Conservation (phyloP, 1,140 invertebrate species). For the Hycleus phaleratus region DNA sequence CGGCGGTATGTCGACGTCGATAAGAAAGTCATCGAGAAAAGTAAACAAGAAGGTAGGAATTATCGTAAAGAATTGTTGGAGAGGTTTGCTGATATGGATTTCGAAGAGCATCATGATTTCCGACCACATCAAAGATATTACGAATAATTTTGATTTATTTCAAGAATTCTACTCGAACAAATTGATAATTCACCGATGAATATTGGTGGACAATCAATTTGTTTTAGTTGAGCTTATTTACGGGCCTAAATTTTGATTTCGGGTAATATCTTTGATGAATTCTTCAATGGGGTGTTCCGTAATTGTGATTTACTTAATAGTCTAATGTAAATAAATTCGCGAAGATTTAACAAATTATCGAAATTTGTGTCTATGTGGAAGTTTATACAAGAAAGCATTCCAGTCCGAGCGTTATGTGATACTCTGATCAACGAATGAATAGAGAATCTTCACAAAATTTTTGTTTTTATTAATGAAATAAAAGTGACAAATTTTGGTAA, state of each 20-base stretch:
- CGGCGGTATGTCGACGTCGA: conserved; percentile 20
- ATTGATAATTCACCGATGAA: no score
- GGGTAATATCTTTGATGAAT: conserved; percentile 26
- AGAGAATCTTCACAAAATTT: background rate
- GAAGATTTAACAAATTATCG: background rate
- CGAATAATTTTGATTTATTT: conserved; percentile 23
- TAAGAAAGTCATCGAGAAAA: conserved; percentile 20
- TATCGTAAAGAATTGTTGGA: conserved; percentile 38
- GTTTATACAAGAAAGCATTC: no score
- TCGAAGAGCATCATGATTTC: conserved; percentile 37
- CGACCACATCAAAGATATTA: conserved; percentile 36
- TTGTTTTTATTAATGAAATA: background rate
- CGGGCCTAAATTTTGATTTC: background rate
- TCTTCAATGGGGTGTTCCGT: conserved; percentile 41
- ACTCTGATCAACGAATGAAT: no score
- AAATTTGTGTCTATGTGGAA: no score
- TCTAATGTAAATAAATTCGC: conserved; percentile 4
- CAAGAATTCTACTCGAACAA: background rate
- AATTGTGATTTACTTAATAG: conserved; percentile 32
- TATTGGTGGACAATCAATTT: no score
- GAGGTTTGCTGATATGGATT: conserved; percentile 39
- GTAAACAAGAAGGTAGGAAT: conserved; percentile 36
- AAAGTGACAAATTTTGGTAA: background rate
- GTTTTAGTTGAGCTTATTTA: no score
- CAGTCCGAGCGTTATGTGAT: no score